A percentile compares a stretch with the other conserved stretches of the same genome.
Conservation (phyloP, 2,113 vertebrate species). For the Galeopterus variegatus region DNA sequence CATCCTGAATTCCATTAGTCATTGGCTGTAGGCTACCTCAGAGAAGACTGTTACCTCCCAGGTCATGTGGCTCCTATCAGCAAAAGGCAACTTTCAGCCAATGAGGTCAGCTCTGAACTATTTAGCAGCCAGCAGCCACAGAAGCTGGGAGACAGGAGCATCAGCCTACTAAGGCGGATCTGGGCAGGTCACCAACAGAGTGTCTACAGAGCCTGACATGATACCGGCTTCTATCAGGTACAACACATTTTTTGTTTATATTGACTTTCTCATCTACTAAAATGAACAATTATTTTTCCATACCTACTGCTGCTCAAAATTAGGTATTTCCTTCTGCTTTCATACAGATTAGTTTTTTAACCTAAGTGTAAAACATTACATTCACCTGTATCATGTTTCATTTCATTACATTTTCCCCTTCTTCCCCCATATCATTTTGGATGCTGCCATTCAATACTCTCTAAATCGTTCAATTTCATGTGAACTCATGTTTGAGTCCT, state of each 20-base stretch:
- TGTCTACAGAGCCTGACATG: not conserved
- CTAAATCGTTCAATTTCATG: not conserved
- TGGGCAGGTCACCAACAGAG: not conserved
- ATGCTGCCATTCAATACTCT: not conserved
- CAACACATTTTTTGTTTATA: constrained; percentile 31
- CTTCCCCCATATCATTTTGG: not conserved
- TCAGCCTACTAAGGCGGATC: not conserved
- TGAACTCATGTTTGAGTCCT: not conserved
- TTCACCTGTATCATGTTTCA: not conserved
- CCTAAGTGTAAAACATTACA: not conserved
- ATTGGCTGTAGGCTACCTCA: not conserved
- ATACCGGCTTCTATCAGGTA: not conserved
- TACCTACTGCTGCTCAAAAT: not conserved
- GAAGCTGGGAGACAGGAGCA: not conserved
- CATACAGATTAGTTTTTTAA: not conserved
- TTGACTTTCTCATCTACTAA: not conserved
- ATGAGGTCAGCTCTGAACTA: not conserved
- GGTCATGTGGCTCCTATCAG: not conserved
- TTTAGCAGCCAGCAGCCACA: not conserved
- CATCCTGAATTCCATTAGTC: not conserved
- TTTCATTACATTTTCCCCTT: not conserved
- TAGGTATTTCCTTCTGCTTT: not conserved
- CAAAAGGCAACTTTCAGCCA: not conserved
- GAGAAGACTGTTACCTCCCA: not conserved
- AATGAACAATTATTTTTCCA: constrained; percentile 39